Conservation (phyloP, 2,888 invertebrate genomes). For the Cistogaster globosa region DNA sequence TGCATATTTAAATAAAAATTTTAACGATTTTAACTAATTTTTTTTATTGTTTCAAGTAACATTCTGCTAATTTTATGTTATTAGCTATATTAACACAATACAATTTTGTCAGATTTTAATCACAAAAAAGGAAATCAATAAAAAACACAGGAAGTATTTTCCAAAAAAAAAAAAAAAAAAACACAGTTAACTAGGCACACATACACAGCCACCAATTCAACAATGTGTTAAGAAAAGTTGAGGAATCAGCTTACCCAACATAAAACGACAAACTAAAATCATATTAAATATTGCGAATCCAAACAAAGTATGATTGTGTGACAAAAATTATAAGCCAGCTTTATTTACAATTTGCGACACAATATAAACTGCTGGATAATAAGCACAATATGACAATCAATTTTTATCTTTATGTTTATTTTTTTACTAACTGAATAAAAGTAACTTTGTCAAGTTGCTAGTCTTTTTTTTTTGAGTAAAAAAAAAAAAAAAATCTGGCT, state of each 20-base stretch:
- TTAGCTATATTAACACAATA: background rate
- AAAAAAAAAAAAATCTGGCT: background rate
- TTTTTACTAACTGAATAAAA: conserved; percentile 29
- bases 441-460: conserved; percentile 66
- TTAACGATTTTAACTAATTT: too few species aligned
- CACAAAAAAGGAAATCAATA: background rate
- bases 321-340: conserved; percentile 58
- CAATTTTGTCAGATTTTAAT: background rate
- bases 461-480: background rate
- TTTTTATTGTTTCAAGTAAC: background rate
- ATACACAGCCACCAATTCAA: background rate
- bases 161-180: too few species aligned
- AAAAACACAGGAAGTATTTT: background rate
- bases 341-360: conserved; percentile 54
- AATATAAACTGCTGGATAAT: conserved; percentile 48
- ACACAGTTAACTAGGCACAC: too few species aligned
- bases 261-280: background rate
- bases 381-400: conserved; percentile 67
- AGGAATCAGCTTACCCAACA: background rate
- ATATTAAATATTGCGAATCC: background rate
- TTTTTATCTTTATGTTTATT: conserved; percentile 54
- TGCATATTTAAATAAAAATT: too few species aligned
- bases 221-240: background rate
- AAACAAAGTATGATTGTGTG: conserved; percentile 14
- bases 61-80: background rate